A percentile compares a stretch with the other conserved stretches of the same genome.
Evolutionary conservation across 2,113 vertebrate species (phyloP).

Genomic region (Urocynchramus pylzowi): DNA sequence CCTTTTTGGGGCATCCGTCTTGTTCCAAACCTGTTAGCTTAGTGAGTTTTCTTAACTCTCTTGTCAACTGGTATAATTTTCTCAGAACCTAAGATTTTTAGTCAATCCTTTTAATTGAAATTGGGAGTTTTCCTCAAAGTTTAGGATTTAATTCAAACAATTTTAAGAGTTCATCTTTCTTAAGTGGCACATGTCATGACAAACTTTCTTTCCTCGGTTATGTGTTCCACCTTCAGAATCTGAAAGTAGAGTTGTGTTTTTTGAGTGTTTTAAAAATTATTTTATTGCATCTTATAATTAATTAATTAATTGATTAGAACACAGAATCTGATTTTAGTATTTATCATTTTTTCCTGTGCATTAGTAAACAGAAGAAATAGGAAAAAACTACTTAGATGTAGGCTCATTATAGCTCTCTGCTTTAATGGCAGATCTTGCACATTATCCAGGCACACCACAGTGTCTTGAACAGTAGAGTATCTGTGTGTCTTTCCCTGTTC

Average conservation of each 20-base stretch:
- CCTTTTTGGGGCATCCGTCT: background rate
- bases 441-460: background rate
- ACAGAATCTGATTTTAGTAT: background rate
- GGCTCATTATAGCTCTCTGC: background rate
- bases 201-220: background rate
- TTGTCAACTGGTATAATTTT: background rate
- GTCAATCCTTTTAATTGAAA: background rate
- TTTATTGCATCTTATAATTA: background rate
- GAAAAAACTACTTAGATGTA: background rate
- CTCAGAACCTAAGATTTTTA: background rate
- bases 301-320: background rate
- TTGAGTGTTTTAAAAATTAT: background rate
- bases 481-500: background rate
- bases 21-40: background rate
- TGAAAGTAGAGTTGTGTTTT: background rate
- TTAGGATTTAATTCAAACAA: background rate
- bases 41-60: background rate
- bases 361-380: background rate
- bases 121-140: background rate
- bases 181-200: background rate
- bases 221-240: background rate
- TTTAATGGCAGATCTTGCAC: background rate
- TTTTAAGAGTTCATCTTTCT: background rate
- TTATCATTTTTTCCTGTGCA: background rate
- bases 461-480: background rate